These are phyloP conservation scores for Lordiphosa mommai DNA, from an alignment of 1,140 invertebrate species.

Conservation along the genomic window DNA sequence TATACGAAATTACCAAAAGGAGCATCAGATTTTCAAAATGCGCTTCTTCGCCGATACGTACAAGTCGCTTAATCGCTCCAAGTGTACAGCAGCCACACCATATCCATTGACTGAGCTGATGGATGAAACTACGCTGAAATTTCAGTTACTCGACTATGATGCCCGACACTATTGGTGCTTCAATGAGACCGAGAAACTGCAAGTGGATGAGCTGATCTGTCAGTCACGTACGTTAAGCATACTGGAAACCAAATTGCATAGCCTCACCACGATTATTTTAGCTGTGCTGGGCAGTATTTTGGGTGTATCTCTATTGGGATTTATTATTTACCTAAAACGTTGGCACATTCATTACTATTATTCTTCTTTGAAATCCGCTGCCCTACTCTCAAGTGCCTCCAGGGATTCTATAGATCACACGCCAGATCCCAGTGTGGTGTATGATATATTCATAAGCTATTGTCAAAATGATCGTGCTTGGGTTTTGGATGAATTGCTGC, in stretches of 20 bases:
- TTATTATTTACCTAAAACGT: constrained; percentile 80
- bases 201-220: constrained; percentile 55
- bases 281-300: constrained; percentile 50
- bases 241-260: constrained; percentile 36
- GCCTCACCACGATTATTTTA: constrained; percentile 31
- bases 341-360: constrained; percentile 82
- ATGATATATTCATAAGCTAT: constrained; percentile 85
- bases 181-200: constrained; percentile 56
- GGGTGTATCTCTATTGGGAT: constrained; percentile 58
- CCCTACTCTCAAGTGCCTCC: constrained; percentile 66
- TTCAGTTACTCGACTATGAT: constrained; percentile 75
- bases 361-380: constrained; percentile 81
- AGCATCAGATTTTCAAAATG: constrained; percentile 41
- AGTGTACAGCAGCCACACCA: constrained; percentile 18
- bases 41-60: constrained; percentile 20
- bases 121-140: constrained; percentile 39
- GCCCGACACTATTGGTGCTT: constrained; percentile 69
- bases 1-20: constrained; percentile 32
- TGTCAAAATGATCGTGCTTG: constrained; percentile 83
- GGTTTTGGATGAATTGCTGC: constrained; percentile 82
- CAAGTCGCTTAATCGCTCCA: background rate
- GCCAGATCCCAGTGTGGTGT: constrained; percentile 61
- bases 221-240: constrained; percentile 15
- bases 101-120: constrained; percentile 21
- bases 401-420: constrained; percentile 50